A percentile compares a stretch with the other conserved stretches of the same genome.
These are phyloP conservation scores for Bryconaethiops microstoma DNA, from an alignment of 2,797 vertebrate genomes.

Conservation along the genomic window DNA sequence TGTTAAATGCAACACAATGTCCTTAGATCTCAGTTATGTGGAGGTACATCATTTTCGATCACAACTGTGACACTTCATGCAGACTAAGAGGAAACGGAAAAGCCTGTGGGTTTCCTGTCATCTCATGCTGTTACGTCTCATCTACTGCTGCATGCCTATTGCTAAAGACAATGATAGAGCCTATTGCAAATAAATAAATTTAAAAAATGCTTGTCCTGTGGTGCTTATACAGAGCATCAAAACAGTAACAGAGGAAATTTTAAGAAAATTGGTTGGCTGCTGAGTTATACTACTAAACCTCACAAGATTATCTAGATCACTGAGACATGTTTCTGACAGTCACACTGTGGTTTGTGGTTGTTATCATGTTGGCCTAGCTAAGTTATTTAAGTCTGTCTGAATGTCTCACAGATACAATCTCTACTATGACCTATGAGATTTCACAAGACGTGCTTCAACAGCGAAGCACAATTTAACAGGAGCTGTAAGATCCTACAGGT, in stretches of 20 bases:
- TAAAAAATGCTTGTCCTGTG: no score
- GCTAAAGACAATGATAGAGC: no score
- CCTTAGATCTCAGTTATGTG: background rate
- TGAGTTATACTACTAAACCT: background rate
- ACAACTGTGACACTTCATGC: background rate
- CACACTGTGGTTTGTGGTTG: background rate
- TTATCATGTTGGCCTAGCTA: background rate
- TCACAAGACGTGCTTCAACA: background rate
- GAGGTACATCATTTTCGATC: background rate
- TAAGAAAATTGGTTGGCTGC: background rate
- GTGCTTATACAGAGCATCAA: background rate
- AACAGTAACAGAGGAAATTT: no score
- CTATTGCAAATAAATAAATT: no score
- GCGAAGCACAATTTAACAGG: background rate
- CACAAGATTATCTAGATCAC: background rate
- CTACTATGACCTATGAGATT: background rate
- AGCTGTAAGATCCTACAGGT: background rate
- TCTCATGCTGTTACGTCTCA: constrained; percentile 2
- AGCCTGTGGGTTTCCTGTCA: constrained; percentile 46
- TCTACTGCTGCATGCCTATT: background rate
- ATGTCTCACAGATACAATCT: background rate
- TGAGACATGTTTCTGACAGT: background rate
- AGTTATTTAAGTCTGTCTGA: background rate
- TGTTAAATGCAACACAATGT: background rate
- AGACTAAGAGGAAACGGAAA: constrained; percentile 28